A percentile compares a stretch with the other conserved stretches of the same genome.
Conservation (phyloP, 2,888 invertebrate genomes). For the Ariolimax columbianus region DNA sequence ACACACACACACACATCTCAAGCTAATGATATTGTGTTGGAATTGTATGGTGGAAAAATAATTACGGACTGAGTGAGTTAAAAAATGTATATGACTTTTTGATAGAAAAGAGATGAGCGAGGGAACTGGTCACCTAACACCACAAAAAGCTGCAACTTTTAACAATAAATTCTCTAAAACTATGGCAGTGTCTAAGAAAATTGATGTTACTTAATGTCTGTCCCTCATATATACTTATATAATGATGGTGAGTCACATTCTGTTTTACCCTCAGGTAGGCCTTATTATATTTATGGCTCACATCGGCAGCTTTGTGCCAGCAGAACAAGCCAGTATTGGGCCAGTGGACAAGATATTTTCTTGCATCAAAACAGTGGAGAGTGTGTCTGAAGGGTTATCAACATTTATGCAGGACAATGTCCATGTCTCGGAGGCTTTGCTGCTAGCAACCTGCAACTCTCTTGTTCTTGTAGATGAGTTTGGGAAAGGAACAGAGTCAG, state of each 20-base stretch:
- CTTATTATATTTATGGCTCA: conserved; percentile 91
- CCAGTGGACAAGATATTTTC: conserved; percentile 87
- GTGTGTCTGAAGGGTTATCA: conserved; percentile 88
- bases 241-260: background rate
- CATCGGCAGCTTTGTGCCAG: conserved; percentile 93
- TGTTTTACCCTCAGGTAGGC: conserved; percentile 80
- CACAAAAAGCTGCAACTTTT: no score
- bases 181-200: no score
- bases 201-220: no score
- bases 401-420: conserved; percentile 91
- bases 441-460: conserved; percentile 84
- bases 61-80: no score
- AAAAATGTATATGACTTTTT: no score
- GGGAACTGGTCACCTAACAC: no score
- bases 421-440: conserved; percentile 87
- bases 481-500: conserved; percentile 87
- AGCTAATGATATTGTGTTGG: no score
- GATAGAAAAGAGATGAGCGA: no score
- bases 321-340: conserved; percentile 85
- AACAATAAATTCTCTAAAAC: no score
- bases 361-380: conserved; percentile 87
- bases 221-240: background rate
- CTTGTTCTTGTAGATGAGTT: conserved; percentile 93
- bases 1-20: no score
- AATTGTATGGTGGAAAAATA: no score